Percentiles rank a stretch among this genome's conserved stretches.
These are phyloP conservation scores for Pogona vitticeps DNA, from an alignment of 2,113 vertebrate species.

Conservation along the genomic window DNA sequence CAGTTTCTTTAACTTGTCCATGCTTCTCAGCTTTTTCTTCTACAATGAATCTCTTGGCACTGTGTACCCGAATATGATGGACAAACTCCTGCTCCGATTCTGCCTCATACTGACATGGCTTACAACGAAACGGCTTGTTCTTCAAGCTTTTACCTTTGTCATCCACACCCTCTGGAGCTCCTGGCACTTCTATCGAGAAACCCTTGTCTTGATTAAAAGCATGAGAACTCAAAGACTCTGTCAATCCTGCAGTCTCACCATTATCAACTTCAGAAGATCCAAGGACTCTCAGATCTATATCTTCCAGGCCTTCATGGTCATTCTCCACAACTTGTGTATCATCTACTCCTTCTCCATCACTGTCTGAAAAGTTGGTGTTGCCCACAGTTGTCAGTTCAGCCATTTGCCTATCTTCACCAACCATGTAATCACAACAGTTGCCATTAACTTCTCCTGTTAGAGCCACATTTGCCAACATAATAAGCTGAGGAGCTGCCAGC, in stretches of 20 bases:
- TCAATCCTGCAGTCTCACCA: slow-evolving; percentile 27
- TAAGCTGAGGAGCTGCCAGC: slow-evolving; percentile 91
- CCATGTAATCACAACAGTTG: slow-evolving; percentile 80
- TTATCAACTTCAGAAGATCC: slow-evolving; percentile 51
- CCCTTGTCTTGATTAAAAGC: slow-evolving; percentile 66
- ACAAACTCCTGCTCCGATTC: slow-evolving; percentile 92
- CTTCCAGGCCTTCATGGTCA: slow-evolving; percentile 56
- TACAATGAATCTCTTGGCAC: slow-evolving; percentile 90
- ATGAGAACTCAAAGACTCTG: slow-evolving; percentile 62
- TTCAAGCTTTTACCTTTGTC: slow-evolving; percentile 81
- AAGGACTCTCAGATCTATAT: slow-evolving; percentile 59
- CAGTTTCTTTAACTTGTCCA: slow-evolving; percentile 77
- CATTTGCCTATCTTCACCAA: slow-evolving; percentile 92
- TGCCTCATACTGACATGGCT: slow-evolving; percentile 93
- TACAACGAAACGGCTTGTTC: slow-evolving; percentile 93
- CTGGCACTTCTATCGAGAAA: slow-evolving; percentile 37
- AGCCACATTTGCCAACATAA: slow-evolving; percentile 96
- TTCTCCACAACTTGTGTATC: slow-evolving; percentile 65
- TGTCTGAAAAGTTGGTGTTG: slow-evolving; percentile 88
- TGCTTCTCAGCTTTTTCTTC: slow-evolving; percentile 86
- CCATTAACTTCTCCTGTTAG: slow-evolving; percentile 81
- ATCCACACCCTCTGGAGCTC: slow-evolving; percentile 57
- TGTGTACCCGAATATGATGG: slow-evolving; percentile 89
- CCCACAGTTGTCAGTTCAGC: slow-evolving; percentile 92
- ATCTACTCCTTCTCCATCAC: slow-evolving; percentile 86